Evolutionary conservation across 1,140 invertebrate genomes (phyloP), one percentile per base, ranked within the genome.

Genomic region (Pogonomyrmex californicus): DNA sequence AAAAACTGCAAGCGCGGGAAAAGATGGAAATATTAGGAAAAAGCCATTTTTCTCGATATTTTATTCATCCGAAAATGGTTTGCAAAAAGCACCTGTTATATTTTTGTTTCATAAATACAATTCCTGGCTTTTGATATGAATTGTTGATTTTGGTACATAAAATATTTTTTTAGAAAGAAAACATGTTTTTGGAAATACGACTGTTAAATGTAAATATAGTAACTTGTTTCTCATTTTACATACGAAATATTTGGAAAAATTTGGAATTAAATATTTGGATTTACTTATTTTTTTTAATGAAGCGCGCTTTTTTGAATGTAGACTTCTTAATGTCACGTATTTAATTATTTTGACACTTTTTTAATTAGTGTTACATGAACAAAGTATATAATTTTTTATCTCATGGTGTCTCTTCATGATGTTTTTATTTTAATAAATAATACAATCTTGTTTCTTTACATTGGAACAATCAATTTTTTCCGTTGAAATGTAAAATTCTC

Each of bases 21-120:
- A 17, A 68, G 9, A n/a, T 36, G 41, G 36, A 41, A 51, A 17
- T 7, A 30, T 76, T 14, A n/a, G 41, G 4, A 38, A 36, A n/a
- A 65, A 78, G 17, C 17, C 33, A 7, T 36, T 51, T 68, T 14
- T 51, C 38, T 17, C 36, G 4, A 47, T 79, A 66, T 66, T 79
- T 66, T 54, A 79, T 66, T 68, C n/a, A 38, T 68, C 68, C 10
- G 6, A 76, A 41, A 58, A 14, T 66, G 47, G 10, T 78, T 44
- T 0, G 10, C 10, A 49, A 23, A 66, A 66, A 62, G 7, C 10
- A 4, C n/a, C 36, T n/a, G 36, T 78, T 78, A 66, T 9, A 36
- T 47, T 33, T 36, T 47, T 36, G 23, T 56, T 66, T 78, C 12
- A 38, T 36, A 68, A 54, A 12, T 30, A 66, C 38, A 1, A n/a